Conservation (phyloP, 2,113 vertebrate genomes). For the Epinephelus lanceolatus region DNA sequence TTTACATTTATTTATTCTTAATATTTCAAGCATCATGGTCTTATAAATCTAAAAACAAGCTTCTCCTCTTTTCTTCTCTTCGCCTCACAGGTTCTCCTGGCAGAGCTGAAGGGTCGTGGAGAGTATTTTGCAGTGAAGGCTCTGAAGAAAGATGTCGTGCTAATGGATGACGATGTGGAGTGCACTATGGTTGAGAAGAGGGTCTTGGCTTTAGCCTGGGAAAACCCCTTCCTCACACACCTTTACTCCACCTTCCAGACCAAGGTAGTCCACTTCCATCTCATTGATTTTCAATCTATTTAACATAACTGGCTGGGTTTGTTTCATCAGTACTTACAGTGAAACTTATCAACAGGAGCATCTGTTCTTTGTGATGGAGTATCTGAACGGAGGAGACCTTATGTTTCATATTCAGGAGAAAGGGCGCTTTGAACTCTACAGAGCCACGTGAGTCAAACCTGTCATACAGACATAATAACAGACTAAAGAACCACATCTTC, state of each 20-base stretch:
- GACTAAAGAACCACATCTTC: not conserved
- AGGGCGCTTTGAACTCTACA: conserved; percentile 95
- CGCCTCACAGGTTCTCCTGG: conserved; percentile 90
- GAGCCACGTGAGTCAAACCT: conserved; percentile 89
- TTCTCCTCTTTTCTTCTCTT: not conserved
- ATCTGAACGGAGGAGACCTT: conserved; percentile 96
- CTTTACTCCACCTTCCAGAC: conserved; percentile 96
- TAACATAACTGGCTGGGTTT: not conserved
- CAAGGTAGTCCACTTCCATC: conserved; percentile 85
- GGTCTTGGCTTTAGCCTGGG: conserved; percentile 95
- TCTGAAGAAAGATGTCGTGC: conserved; percentile 98
- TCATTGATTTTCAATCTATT: not conserved
- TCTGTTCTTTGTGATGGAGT: conserved; percentile 99
- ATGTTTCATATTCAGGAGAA: conserved; percentile 99
- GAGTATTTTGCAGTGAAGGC: conserved; percentile 96
- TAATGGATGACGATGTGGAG: conserved; percentile 98
- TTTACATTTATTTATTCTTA: too few relatives aligned
- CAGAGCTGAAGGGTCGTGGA: conserved; percentile 92
- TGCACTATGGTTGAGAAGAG: conserved; percentile 99
- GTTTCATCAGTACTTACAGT: conserved; percentile 2
- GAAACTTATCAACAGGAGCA: conserved; percentile 88
- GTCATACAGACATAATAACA: conserved; percentile 9
- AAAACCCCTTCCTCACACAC: conserved; percentile 97
- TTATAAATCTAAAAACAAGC: not conserved
- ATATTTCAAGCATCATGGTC: not conserved